Base-by-base conservation (phyloP, 2,113 vertebrate species). In the Thunnus thynnus region DNA sequence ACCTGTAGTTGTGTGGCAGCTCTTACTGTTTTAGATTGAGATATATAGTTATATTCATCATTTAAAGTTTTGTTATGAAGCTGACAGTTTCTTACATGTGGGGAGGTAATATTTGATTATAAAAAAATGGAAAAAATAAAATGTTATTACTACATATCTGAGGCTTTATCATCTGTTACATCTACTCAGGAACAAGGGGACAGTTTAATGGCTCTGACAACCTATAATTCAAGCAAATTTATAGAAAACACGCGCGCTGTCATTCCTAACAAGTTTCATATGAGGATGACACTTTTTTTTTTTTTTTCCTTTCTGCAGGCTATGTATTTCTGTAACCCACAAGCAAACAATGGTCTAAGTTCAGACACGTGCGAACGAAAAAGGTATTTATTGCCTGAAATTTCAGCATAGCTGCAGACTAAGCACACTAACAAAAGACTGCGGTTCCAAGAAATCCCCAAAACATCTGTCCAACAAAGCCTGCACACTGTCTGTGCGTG, bases 401-500 rank as follows among this genome's bases (percentile, higher is more conserved):
- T 66, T 30, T 85, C 32, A 36, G 52, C 14, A 8, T 20, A 78
- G 7, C 65, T 64, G 25, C 71, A 47, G 32, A 66, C 36, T 66
- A 62, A 86, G 27, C 63, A 30, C 48, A 25, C 76, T 12, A 68
- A 89, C 81, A 88, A 89, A 60, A n/a, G 20, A 52, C 14, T 6
- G 7, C 0, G 0, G 18, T 25, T 86, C 82, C 64, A 58, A 62
- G 17, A 71, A 54, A 86, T 64, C 58, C 50, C 27, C 1, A 27
- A 79, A 89, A 86, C 78, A 87, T 80, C 67, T 89, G 86, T 72
- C 0, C 1, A 75, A 82, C 78, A 86, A 74, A 79, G 76, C 50
- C 13, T 46, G 55, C 9, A 22, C 12, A 5, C n/a, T 13, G 61
- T 4, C 36, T 32, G 82, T 74, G 81, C 89, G 3, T 82, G 90